Base-by-base conservation (phyloP, 2,113 vertebrate species). In the Callipepla californica region DNA sequence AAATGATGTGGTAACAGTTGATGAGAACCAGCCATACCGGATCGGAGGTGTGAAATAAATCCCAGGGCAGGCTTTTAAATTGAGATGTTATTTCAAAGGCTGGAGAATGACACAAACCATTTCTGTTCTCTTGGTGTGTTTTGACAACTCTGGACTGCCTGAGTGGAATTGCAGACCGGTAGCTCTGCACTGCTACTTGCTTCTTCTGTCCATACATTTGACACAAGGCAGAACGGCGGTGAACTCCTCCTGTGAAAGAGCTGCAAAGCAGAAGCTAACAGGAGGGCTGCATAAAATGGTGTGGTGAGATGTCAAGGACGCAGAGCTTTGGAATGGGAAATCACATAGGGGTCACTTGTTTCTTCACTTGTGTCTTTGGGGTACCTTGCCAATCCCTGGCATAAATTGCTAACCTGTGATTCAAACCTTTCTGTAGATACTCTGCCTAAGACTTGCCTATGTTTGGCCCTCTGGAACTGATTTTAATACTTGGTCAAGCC, bases 41-140 rank as follows among this genome's bases (percentile, higher is more conserved):
- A 58, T 55, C 38, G n/a, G 90, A 84, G 90, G 85, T 88, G 82
- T 84, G 81, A 90, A 96, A 63, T 51, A 70, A 88, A 89, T 88
- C 79, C 61, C 42, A 36, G 44, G 51, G 13, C 70, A 68, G 30
- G 23, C 87, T 82, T 57, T 91, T 20, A 34, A 63, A 89, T 3
- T 2, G 8, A 55, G 66, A 13, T 34, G 59, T 85, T 59, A 28
- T 93, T 93, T 73, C 80, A 42, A 45, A 51, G 50, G n/a, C 55
- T 68, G 51, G 57, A 55, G 51, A 80, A 69, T 67, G 63, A 92
- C 68, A 76, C 58, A 88, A 80, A 90, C 59, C 57, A 13, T 81
- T 69, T 82, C 80, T 93, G 17, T 36, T 81, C 85, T 75, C 0
- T 0, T 38, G 69, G 65, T 58, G 63, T 50, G 79, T 85, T 94